Conservation (phyloP, 2,888 invertebrate species). For the Thymelicus lineola region DNA sequence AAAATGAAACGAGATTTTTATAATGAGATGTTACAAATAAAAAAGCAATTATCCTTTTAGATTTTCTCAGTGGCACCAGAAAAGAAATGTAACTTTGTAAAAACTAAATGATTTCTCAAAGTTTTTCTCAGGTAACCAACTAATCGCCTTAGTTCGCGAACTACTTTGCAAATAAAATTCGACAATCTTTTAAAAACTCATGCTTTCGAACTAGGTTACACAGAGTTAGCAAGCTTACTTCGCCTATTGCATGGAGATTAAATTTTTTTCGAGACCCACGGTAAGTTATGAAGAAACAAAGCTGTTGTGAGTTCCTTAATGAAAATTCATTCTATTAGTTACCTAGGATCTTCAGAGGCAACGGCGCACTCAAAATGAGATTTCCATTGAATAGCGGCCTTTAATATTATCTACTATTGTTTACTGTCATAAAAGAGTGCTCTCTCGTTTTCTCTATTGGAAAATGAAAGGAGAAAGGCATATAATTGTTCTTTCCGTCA, state of each 20-base stretch:
- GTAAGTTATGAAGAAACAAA: conserved; percentile 12
- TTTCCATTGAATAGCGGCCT: conserved; percentile 36
- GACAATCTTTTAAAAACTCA: conserved; percentile 27
- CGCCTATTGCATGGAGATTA: conserved; percentile 20
- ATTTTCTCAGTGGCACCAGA: not conserved
- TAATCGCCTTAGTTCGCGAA: conserved; percentile 22
- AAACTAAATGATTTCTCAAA: conserved; percentile 17
- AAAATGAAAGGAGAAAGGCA: conserved; percentile 33
- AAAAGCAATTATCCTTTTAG: not conserved
- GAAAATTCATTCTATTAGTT: conserved; percentile 30
- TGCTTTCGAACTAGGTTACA: conserved; percentile 14
- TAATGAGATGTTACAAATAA: no score
- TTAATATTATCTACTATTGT: conserved; percentile 40
- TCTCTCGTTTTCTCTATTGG: conserved; percentile 36
- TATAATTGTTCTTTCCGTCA: conserved; percentile 35
- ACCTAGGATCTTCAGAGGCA: conserved; percentile 24
- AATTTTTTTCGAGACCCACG: not conserved
- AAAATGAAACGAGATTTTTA: no score
- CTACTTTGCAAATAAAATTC: conserved; percentile 33
- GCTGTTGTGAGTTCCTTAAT: conserved; percentile 19
- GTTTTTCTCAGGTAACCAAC: conserved; percentile 21
- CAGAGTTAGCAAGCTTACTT: conserved; percentile 9
- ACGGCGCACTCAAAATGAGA: conserved; percentile 33
- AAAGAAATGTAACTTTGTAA: conserved; percentile 1
- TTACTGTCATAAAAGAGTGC: conserved; percentile 37